These are phyloP conservation scores for Mola mola DNA, from an alignment of 2,113 vertebrate species.

Conservation along the genomic window DNA sequence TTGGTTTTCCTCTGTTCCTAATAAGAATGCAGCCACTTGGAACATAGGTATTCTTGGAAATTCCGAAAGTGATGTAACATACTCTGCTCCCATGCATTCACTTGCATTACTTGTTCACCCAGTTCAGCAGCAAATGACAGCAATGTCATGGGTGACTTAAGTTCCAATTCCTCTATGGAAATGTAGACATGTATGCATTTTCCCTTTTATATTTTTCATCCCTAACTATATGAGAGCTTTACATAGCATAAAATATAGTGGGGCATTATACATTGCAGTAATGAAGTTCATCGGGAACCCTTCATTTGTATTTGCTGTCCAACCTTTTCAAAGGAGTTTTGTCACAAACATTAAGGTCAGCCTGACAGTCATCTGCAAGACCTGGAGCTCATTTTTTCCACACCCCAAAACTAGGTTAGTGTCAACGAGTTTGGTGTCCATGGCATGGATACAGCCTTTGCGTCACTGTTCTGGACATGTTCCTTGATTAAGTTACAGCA, in stretches of 20 bases:
- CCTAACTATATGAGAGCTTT: conserved; percentile 25
- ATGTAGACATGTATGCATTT: conserved; percentile 47
- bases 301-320: too few relatives aligned
- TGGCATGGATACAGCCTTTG: conserved; percentile 54
- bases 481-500: conserved; percentile 74
- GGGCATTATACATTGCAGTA: background rate
- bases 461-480: conserved; percentile 65
- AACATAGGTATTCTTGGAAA: conserved; percentile 68
- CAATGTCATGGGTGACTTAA: conserved; percentile 75
- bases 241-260: background rate
- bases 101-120: conserved; percentile 40
- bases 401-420: conserved; percentile 41
- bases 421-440: conserved; percentile 48
- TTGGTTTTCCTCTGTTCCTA: conserved; percentile 52
- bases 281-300: too few relatives aligned
- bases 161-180: conserved; percentile 64
- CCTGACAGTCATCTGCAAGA: conserved; percentile 9
- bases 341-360: background rate
- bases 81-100: conserved; percentile 27
- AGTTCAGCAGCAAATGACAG: conserved; percentile 68
- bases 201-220: conserved; percentile 27
- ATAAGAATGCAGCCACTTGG: conserved; percentile 65
- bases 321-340: background rate
- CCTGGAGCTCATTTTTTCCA: conserved; percentile 16
- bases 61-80: conserved; percentile 65